Conservation (phyloP, 2,888 invertebrate genomes). For the Merodon equestris region DNA sequence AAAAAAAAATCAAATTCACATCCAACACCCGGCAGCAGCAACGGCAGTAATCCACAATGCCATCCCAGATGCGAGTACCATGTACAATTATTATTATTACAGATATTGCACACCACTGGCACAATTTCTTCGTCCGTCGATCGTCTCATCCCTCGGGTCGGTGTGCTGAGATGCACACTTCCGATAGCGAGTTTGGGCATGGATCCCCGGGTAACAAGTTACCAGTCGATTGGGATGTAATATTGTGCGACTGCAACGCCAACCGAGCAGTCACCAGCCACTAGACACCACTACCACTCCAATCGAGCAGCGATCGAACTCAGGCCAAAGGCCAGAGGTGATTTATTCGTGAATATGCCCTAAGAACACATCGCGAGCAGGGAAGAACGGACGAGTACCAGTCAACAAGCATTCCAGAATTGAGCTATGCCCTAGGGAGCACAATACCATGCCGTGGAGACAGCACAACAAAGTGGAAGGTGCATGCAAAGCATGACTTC, state of each 20-base stretch:
- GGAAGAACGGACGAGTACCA: constrained; percentile 7
- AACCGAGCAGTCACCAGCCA: no score
- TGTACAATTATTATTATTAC: constrained; percentile 66
- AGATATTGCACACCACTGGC: constrained; percentile 64
- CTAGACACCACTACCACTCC: constrained; percentile 20
- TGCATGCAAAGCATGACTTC: constrained; percentile 64
- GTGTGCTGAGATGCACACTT: constrained; percentile 56
- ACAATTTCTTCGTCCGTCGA: constrained; percentile 50
- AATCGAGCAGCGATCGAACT: constrained; percentile 66
- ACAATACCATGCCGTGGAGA: constrained; percentile 1
- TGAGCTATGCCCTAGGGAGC: constrained; percentile 40
- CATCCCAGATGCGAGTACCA: constrained; percentile 39
- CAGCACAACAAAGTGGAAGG: constrained; percentile 16
- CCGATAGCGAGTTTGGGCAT: constrained; percentile 57
- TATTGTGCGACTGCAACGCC: constrained; percentile 53
- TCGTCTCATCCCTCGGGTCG: constrained; percentile 24
- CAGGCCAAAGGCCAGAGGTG: constrained; percentile 66
- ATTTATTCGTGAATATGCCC: constrained; percentile 66
- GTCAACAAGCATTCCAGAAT: constrained; percentile 30
- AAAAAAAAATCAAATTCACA: constrained; percentile 27
- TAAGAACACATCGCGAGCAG: constrained; percentile 26
- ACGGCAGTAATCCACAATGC: constrained; percentile 41
- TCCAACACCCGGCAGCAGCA: constrained; percentile 57
- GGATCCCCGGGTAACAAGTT: constrained; percentile 25
- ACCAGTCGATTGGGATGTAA: constrained; percentile 57